phyloP scores from a whole-genome alignment of 2,888 invertebrate genomes.

The Amphipoea oculea region DNA sequence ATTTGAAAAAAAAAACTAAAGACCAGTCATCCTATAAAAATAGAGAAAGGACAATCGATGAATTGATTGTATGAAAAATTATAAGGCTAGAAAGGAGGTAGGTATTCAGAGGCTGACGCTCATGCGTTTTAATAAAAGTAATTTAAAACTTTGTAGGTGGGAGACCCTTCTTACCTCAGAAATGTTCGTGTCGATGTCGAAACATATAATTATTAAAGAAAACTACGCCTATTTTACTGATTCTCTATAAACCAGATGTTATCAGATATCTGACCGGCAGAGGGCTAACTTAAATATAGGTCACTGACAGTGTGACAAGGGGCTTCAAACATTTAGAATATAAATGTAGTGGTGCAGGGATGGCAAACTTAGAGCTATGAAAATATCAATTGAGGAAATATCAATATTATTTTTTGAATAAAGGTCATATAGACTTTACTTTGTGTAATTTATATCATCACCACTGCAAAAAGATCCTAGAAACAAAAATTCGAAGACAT shows the following conservation, averaged over 20 bases:
- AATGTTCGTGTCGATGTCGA: not conserved
- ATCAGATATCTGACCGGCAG: conserved; percentile 26
- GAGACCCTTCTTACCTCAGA: not conserved
- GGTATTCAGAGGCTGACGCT: not conserved
- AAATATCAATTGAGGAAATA: not conserved
- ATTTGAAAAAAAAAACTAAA: too few relatives aligned
- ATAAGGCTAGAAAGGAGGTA: not conserved
- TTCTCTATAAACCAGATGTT: conserved; percentile 27
- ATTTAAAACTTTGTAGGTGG: not conserved
- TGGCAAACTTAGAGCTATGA: not conserved
- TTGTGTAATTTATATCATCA: too few relatives aligned
- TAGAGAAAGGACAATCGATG: not conserved
- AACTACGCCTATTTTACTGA: conserved; percentile 16
- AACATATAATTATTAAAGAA: conserved; percentile 10
- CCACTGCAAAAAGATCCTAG: too few relatives aligned
- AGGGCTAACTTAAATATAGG: conserved; percentile 34
- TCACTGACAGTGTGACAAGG: conserved; percentile 43
- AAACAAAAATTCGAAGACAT: too few relatives aligned
- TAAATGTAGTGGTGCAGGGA: conserved; percentile 43
- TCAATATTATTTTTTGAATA: too few relatives aligned
- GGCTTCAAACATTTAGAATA: conserved; percentile 46
- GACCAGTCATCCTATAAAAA: not conserved
- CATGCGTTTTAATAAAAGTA: too few relatives aligned
- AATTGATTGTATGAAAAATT: not conserved
- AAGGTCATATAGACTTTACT: too few relatives aligned